Base-by-base conservation (phyloP, 1,140 invertebrate genomes). In the Drosophila kikkawai region DNA sequence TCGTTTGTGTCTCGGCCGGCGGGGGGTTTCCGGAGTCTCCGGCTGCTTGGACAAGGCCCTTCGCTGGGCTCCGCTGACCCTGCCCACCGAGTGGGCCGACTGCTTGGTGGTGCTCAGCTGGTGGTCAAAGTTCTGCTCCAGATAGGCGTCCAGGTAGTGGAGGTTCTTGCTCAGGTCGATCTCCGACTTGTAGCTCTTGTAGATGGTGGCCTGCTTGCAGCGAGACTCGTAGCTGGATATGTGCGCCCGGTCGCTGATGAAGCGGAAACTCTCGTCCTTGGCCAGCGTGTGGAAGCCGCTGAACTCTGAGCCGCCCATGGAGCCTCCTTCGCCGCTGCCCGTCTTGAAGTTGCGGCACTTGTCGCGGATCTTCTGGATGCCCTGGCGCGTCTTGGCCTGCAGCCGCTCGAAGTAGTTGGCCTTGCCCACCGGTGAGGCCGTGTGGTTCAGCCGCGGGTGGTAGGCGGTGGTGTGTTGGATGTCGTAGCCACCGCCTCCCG, bases 121-220 rank as follows among this genome's bases (percentile, higher is more conserved):
- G 50, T 90, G 82, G 41, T 91, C 91, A 22, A 92, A 92, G 68
- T 92, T 92, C 70, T 92, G 85, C 82, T 91, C 87, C 22, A 92
- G 48, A 44, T 92, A 93, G 22, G 91, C 91, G 44, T 93, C 92
- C 42, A 93, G 42, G 53, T 93, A 93, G 63, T 92, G 86, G 15
- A 93, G 65, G 61, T 93, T 93, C 60, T 92, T 92, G 48, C 91
- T 91, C 11, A 93, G 74, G 65, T 93, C 92, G 7, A 93, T 91
- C 75, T 93, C 92, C 1, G 92, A 93, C 45, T 93, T 93, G 65
- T 93, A 93, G 60, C 92, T 92, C 65, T 93, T 93, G 42, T 93
- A 93, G 47, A 92, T 83, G 32, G 87, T 91, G 34, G 91, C 83
- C 42, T 92, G 88, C 11, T 81, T 84, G 75, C 91, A 92, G 12